phyloP scores from a whole-genome alignment of 2,797 vertebrate species.

The Ctenochaetus hawaiiensis region DNA sequence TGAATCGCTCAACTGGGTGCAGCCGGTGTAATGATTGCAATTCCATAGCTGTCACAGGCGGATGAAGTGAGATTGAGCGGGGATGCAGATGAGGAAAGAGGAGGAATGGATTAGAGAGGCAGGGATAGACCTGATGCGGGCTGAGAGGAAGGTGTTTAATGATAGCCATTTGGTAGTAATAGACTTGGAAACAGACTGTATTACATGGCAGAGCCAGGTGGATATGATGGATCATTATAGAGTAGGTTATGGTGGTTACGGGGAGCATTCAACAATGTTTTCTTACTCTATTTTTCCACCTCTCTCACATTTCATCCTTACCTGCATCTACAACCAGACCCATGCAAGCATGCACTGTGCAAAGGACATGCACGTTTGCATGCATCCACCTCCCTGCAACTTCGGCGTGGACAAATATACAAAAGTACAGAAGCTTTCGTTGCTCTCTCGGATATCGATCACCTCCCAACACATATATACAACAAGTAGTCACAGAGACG shows the following conservation, averaged over 20 bases:
- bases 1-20: conserved; percentile 50
- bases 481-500: conserved; percentile 25
- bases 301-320: conserved; percentile 20
- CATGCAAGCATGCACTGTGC: conserved; percentile 55
- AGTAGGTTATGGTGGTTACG: conserved; percentile 4
- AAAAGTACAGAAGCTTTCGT: conserved; percentile 22
- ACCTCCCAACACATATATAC: conserved; percentile 24
- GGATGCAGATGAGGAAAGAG: conserved; percentile 31
- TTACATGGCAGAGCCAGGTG: conserved; percentile 41
- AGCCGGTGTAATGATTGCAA: conserved; percentile 65
- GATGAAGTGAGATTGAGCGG: conserved; percentile 67
- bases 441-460: conserved; percentile 14
- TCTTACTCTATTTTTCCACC: conserved; percentile 29
- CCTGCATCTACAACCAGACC: conserved; percentile 3
- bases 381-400: conserved; percentile 35
- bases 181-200: conserved; percentile 43
- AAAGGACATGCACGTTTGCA: conserved; percentile 45
- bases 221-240: conserved; percentile 25
- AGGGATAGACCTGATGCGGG: conserved; percentile 36
- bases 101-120: conserved; percentile 39
- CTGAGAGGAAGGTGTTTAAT: conserved; percentile 34
- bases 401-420: conserved; percentile 10
- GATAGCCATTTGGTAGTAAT: conserved; percentile 16
- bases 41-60: conserved; percentile 59
- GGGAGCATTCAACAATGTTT: conserved; percentile 11